phyloP scores from a whole-genome alignment of 2,888 invertebrate genomes.

The Didymodactylos carnosus region DNA sequence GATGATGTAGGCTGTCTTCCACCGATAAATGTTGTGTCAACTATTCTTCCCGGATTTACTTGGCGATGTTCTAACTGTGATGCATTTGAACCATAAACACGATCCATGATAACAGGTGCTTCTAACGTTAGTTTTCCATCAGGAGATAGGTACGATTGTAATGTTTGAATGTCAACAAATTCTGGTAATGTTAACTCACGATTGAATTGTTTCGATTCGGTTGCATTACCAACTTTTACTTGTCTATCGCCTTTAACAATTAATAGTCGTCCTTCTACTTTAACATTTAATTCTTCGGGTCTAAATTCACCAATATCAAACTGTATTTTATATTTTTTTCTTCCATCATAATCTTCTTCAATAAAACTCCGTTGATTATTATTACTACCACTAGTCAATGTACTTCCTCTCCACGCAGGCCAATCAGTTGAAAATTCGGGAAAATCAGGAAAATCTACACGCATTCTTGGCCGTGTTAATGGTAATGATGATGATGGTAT shows the following conservation, averaged over 20 bases:
- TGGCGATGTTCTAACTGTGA: neutral
- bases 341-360: slow-evolving; percentile 13
- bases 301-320: slow-evolving; percentile 14
- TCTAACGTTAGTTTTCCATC: slow-evolving; percentile 8
- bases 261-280: slow-evolving; percentile 3
- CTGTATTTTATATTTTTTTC: slow-evolving; percentile 11
- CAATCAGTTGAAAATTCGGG: slow-evolving; percentile 7
- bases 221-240: slow-evolving; percentile 4
- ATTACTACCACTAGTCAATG: neutral
- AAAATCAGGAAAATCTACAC: slow-evolving; percentile 14
- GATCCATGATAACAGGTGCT: slow-evolving; percentile 8
- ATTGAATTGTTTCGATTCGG: slow-evolving; percentile 13
- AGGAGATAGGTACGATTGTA: slow-evolving; percentile 5
- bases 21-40: neutral
- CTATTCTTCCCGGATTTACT: neutral
- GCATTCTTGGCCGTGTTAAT: slow-evolving; percentile 3
- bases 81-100: neutral
- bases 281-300: slow-evolving; percentile 9
- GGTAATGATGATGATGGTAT: neutral
- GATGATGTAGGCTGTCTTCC: neutral
- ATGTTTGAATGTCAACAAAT: slow-evolving; percentile 5
- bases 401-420: neutral
- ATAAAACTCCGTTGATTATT: slow-evolving; percentile 1
- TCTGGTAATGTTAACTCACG: slow-evolving; percentile 13
- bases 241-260: slow-evolving; percentile 12